Base-by-base conservation (phyloP, 2,888 invertebrate species). In the Lasioglossum figueresi region DNA sequence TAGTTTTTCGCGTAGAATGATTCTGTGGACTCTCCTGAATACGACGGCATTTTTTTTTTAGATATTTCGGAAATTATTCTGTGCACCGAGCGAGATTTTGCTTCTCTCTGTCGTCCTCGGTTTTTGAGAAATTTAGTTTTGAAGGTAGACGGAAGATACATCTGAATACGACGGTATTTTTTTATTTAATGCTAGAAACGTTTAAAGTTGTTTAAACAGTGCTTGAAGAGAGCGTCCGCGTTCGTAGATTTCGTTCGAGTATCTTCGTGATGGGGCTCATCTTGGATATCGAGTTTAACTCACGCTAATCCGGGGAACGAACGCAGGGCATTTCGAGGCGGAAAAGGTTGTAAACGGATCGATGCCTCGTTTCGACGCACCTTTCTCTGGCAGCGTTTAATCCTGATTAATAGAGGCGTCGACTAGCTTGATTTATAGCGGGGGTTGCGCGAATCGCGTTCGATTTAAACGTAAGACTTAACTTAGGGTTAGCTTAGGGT, bases 401-500 rank as follows among this genome's bases (percentile, higher is more conserved):
- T 75, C 31, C 27, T 27, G 75, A 6, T 75, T 37, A 52, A 43
- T 71, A 27, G 27, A 14, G 40, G 70, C 43, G 70, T 40, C 70
- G 40, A 40, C 70, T 43, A 40, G 40, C 23, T 43, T 43, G 70
- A 70, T 70, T 27, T 43, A 70, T 43, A 5, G 40, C 70, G 40
- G 43, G 40, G 70, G 43, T 14, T 14, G 70, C 23, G 34, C 70
- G 70, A 43, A 43, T 23, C 12, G 43, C n/a, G 27, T 70, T 43
- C 70, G 70, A 68, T 68, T 68, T 37, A 43, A 70, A 70, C 70
- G n/a, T 45, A 12, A 72, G 31, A 23, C 52, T 52, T 48, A 48
- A 48, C 48, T 48, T 52, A 52, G 23, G 52, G 52, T 23, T 52
- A 52, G 52, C 23, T 52, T 52, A 52, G 23, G 48, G 23, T 52